Evolutionary conservation across 2,888 invertebrate genomes (phyloP).

Genomic region (Teleiodes luculella): DNA sequence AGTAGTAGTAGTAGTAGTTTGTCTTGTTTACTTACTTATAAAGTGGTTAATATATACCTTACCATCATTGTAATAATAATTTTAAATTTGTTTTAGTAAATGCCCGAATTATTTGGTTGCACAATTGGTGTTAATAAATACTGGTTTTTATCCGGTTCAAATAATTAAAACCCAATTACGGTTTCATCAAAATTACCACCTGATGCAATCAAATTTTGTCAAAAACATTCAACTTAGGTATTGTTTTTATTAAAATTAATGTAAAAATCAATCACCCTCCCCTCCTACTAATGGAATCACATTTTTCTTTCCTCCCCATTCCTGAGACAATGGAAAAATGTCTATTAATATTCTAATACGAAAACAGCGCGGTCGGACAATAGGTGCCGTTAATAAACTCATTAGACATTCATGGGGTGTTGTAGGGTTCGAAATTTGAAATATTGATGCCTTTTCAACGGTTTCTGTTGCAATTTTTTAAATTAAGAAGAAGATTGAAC

Average conservation of each 20-base stretch:
- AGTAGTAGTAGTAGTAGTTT: no score
- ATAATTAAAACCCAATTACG: background rate
- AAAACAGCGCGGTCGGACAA: constrained; percentile 71
- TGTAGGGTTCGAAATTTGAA: constrained; percentile 20
- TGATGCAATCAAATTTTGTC: constrained; percentile 60
- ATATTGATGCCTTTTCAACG: constrained; percentile 8
- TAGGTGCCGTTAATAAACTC: constrained; percentile 77
- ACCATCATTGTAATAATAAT: no score
- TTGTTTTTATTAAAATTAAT: constrained; percentile 77
- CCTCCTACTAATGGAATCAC: constrained; percentile 28
- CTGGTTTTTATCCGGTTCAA: no score
- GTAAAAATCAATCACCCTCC: constrained; percentile 70
- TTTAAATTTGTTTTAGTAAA: no score
- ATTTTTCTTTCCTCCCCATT: constrained; percentile 43
- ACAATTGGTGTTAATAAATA: no score
- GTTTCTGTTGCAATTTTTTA: constrained; percentile 5
- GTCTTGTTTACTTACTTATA: no score
- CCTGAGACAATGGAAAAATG: constrained; percentile 63
- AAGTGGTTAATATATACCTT: no score
- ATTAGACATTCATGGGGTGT: constrained; percentile 74
- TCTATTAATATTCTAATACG: constrained; percentile 74
- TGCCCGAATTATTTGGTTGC: no score
- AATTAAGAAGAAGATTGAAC: no score
- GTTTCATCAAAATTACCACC: constrained; percentile 1
- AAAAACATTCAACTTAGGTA: constrained; percentile 51